Base-by-base conservation (phyloP, 2,888 invertebrate species). In the Brachyptera putata region DNA sequence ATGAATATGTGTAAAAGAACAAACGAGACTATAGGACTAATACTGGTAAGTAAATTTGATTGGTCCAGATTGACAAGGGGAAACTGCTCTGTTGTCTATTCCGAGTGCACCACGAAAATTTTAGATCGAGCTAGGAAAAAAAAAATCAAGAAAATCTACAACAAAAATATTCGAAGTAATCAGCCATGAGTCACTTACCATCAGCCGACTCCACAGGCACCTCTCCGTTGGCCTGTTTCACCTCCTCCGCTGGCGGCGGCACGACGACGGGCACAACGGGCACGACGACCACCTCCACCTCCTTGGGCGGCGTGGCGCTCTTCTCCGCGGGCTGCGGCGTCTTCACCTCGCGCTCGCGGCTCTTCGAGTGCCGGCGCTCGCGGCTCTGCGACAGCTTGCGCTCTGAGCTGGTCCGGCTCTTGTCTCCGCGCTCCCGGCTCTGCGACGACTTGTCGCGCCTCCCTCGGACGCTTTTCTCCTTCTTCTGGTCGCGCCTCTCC, bases 191-290 rank as follows among this genome's bases (percentile, higher is more conserved):
- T 5, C 11, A 60, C 61, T 57, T 41, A 61, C 61, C 57, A 30
- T 61, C 61, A 22, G 50, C 39, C 11, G 41, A 2, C 11, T 61
- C 61, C 25, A 41, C 25, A 18, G 39, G 16, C 36, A 34, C 16
- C 36, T 61, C 61, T 9, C 61, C 61, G 41, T 61, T 61, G 21
- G 58, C 24, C 37, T 61, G 61, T n/a, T 58, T 53, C 11, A 30
- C 36, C 3, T 53, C 53, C 4, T 53, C 53, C 4, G n/a, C 3
- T 3, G 43, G 14, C 3, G 14, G 9, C 18, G 21, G 18, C 21
- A 16, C 11, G 3, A 18, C 21, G 2, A 11, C 11, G 7, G 46
- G 11, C 24, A 18, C 46, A 30, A 30, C 4, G 2, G 16, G 18
- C 43, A 18, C 11, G 1, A 13, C 22, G 13, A 21, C 36, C 2